Percentiles rank a stretch among this genome's conserved stretches.
Evolutionary conservation across 2,888 invertebrate species (phyloP).

Genomic region (Synanthedon andrenaeformis): DNA sequence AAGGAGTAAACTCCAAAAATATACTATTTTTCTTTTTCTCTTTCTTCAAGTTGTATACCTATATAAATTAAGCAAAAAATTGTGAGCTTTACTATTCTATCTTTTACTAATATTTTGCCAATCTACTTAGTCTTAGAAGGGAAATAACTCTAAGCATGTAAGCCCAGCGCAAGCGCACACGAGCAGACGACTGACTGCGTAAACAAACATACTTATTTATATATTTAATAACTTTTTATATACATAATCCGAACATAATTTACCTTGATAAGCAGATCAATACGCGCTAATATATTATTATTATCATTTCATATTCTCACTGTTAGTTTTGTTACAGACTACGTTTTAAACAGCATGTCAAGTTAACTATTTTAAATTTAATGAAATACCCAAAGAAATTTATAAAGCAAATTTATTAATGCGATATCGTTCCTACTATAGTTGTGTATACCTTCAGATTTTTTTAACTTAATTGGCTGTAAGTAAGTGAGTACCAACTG

Average conservation of each 20-base stretch:
- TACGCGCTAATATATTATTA: conserved; percentile 31
- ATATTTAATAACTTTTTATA: conserved; percentile 65
- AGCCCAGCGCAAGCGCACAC: conserved; percentile 6
- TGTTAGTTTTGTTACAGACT: conserved; percentile 20
- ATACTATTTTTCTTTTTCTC: too few species aligned
- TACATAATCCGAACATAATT: conserved; percentile 61
- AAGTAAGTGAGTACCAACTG: too few species aligned
- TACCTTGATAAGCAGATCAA: conserved; percentile 61
- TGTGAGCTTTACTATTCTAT: too few species aligned
- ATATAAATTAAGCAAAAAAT: too few species aligned
- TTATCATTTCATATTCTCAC: conserved; percentile 31
- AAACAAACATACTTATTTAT: conserved; percentile 57
- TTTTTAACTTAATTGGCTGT: too few species aligned
- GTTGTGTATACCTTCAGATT: too few species aligned
- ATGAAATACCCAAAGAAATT: not conserved
- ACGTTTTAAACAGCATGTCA: conserved; percentile 1
- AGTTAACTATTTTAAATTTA: not conserved
- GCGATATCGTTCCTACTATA: too few species aligned
- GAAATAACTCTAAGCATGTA: conserved; percentile 14
- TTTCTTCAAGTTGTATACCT: too few species aligned
- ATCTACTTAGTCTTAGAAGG: too few species aligned
- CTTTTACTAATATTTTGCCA: too few species aligned
- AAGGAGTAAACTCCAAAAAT: too few species aligned
- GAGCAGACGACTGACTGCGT: conserved; percentile 19
- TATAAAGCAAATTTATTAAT: too few species aligned